A percentile compares a stretch with the other conserved stretches of the same genome.
Conservation (phyloP, 1,140 invertebrate species). For the Planococcus citri region DNA sequence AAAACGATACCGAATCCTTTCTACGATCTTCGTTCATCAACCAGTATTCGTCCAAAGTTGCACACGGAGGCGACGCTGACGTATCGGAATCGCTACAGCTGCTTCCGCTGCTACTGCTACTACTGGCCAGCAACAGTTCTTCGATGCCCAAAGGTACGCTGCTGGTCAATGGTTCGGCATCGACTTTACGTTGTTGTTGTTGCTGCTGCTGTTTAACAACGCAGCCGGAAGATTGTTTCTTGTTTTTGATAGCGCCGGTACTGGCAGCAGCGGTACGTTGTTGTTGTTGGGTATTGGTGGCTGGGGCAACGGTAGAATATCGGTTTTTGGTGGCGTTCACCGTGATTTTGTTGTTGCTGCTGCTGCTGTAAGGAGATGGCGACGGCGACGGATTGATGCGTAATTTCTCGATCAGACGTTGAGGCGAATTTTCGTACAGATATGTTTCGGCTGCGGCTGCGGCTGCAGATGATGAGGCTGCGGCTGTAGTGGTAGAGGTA, state of each 20-base stretch:
- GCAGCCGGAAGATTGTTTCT: too few species aligned
- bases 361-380: neutral
- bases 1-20: neutral
- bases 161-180: too few species aligned
- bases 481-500: neutral
- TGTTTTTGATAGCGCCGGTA: too few species aligned
- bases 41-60: neutral
- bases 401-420: conserved; percentile 13
- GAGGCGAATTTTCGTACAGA: conserved; percentile 11
- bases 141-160: neutral
- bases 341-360: neutral
- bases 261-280: too few species aligned
- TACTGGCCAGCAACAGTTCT: neutral
- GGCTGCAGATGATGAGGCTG: neutral
- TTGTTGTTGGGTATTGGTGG: neutral
- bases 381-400: neutral
- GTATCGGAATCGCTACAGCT: too few species aligned
- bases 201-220: too few species aligned
- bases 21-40: neutral
- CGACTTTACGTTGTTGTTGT: too few species aligned
- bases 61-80: neutral
- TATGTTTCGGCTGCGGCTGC: neutral
- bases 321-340: neutral
- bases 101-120: too few species aligned
- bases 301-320: neutral